phyloP scores from a whole-genome alignment of 2,888 invertebrate species.

The Loripinus fragilis region DNA sequence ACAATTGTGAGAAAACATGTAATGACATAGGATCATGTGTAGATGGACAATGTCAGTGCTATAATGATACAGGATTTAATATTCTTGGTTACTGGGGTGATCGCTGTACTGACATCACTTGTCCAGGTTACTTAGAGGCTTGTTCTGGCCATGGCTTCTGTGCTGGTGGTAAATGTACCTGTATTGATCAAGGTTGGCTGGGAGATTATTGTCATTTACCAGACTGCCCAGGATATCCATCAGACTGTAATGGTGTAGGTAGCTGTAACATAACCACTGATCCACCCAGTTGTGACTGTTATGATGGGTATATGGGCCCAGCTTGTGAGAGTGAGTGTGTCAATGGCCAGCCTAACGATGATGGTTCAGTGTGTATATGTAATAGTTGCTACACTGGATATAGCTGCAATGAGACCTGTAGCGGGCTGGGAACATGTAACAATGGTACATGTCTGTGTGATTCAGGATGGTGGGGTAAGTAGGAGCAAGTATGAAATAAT shows the following conservation, averaged over 20 bases:
- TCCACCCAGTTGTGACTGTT: conserved; percentile 65
- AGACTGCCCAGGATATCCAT: conserved; percentile 64
- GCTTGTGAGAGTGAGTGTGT: conserved; percentile 67
- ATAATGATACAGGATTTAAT: conserved; percentile 44
- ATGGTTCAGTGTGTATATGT: conserved; percentile 71
- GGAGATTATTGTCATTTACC: conserved; percentile 66
- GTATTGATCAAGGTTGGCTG: conserved; percentile 57
- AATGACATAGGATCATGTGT: conserved; percentile 60
- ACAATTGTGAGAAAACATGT: conserved; percentile 55
- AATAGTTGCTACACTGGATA: conserved; percentile 67
- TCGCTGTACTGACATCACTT: conserved; percentile 63
- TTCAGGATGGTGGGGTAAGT: conserved; percentile 72
- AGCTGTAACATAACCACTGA: conserved; percentile 62
- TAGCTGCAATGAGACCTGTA: conserved; percentile 69
- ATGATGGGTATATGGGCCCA: conserved; percentile 66
- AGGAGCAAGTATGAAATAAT: no score
- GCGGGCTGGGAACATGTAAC: conserved; percentile 62
- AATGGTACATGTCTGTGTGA: conserved; percentile 68
- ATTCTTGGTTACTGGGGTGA: conserved; percentile 64
- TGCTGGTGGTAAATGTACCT: conserved; percentile 61
- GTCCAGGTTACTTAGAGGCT: conserved; percentile 65
- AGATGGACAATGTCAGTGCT: conserved; percentile 40
- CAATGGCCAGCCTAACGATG: conserved; percentile 60
- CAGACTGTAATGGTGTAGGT: conserved; percentile 59
- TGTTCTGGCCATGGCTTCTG: conserved; percentile 66